Evolutionary conservation across 2,888 invertebrate genomes (phyloP).

Genomic region (Euproctis similis): DNA sequence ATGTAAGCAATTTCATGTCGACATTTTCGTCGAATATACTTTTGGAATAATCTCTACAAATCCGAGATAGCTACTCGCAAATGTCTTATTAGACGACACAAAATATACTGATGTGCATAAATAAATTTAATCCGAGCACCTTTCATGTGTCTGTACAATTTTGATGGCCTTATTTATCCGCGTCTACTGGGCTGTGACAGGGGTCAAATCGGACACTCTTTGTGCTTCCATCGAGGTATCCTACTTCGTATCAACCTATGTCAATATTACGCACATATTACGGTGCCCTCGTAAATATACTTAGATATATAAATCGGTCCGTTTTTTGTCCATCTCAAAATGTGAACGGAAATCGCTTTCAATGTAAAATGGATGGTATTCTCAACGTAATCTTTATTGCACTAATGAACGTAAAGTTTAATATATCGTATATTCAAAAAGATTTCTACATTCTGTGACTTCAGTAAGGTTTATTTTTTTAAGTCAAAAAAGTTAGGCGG

Average conservation of each 20-base stretch:
- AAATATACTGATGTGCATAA: slow-evolving; percentile 24
- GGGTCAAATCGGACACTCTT: slow-evolving; percentile 23
- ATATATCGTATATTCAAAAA: too few relatives aligned
- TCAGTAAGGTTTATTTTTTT: too few relatives aligned
- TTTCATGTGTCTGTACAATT: slow-evolving; percentile 27
- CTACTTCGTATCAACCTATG: slow-evolving; percentile 14
- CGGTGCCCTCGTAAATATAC: slow-evolving; percentile 7
- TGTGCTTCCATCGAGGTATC: slow-evolving; percentile 24
- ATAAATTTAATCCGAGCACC: slow-evolving; percentile 25
- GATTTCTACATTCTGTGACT: too few relatives aligned
- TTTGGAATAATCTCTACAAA: slow-evolving; percentile 14
- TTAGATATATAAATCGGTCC: background rate
- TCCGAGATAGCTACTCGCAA: slow-evolving; percentile 6
- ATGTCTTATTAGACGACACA: slow-evolving; percentile 17
- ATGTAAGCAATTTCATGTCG: slow-evolving; percentile 7
- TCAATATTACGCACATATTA: slow-evolving; percentile 18
- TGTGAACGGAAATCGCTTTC: slow-evolving; percentile 5
- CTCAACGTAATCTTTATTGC: too few relatives aligned
- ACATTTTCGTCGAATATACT: too few relatives aligned
- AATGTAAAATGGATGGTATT: slow-evolving; percentile 6
- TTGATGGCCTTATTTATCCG: slow-evolving; percentile 20
- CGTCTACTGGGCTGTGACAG: slow-evolving; percentile 23
- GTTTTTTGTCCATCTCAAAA: slow-evolving; percentile 8
- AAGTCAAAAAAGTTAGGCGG: too few relatives aligned
- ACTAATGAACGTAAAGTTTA: too few relatives aligned